Base-by-base conservation (phyloP, 2,113 vertebrate species). In the Ia io region DNA sequence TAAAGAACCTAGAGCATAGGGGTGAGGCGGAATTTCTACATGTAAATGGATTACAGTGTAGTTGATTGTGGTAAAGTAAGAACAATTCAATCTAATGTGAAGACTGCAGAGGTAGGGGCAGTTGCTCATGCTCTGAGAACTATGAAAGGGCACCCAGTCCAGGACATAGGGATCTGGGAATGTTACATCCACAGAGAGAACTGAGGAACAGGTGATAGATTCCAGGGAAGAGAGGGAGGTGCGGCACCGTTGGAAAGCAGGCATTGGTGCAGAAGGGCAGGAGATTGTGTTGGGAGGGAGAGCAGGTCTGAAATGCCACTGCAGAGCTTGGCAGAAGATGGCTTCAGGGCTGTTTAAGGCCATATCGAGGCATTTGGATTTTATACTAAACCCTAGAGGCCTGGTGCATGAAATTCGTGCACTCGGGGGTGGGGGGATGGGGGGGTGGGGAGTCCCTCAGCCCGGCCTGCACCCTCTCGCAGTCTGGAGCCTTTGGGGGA, bases 231-330 rank as follows among this genome's bases (percentile, higher is more conserved):
- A 23, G 28, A 10, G 47, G 30, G 16, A 77, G 35, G 9, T 13
- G 2, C 16, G 6, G 17, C 3, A 2, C 18, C 3, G 2, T 0
- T 3, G 67, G 35, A 44, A 51, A 16, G 44, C 42, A 67, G 3
- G 5, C 9, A 0, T 71, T 35, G 35, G 32, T 30, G n/a, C 61
- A 32, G 3, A 6, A 32, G 30, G 32, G 22, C 42, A 9, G 12
- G 18, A 73, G 53, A 28, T 70, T 6, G 7, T 30, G n/a, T 78
- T 30, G 9, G 44, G 44, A 17, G 9, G 22, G n/a, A 47, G 32
- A 80, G n/a, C 14, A 1, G 7, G 0, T 42, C 17, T 76, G 47
- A 40, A 25, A 37, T 12, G 61, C 30, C 3, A 2, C 22, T 69
- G 20, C 4, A 40, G n/a, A 17, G 20, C 2, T 53, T 47, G 4